Conservation (phyloP, 2,888 invertebrate species). For the Lasiommata megera region DNA sequence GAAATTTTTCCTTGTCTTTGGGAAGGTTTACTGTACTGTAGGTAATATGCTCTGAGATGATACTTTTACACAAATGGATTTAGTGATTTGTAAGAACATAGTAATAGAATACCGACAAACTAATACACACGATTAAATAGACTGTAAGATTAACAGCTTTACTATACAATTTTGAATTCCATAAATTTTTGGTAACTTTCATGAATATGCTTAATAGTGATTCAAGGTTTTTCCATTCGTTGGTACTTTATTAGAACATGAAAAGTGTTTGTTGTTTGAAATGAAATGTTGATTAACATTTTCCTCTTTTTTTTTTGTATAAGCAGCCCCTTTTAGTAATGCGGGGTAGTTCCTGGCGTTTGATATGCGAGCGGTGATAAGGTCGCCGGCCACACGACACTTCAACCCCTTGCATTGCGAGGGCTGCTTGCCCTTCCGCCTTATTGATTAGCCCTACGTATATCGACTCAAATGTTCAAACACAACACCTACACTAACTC, state of each 20-base stretch:
- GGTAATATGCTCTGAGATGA: too few relatives aligned
- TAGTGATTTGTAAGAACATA: too few relatives aligned
- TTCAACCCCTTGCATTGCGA: constrained; percentile 70
- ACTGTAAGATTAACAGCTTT: too few relatives aligned
- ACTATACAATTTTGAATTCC: too few relatives aligned
- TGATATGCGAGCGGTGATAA: constrained; percentile 76
- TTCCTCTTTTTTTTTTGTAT: constrained; percentile 14
- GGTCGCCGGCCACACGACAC: constrained; percentile 70
- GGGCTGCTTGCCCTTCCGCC: constrained; percentile 74
- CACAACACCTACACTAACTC: constrained; percentile 12
- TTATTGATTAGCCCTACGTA: constrained; percentile 74
- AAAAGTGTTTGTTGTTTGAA: constrained; percentile 15
- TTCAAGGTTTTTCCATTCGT: constrained; percentile 12
- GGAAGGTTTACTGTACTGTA: too few relatives aligned
- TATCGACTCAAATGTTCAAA: constrained; percentile 39
- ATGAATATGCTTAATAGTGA: background rate
- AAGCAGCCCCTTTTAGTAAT: constrained; percentile 22
- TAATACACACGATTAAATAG: too few relatives aligned
- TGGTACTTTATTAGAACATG: background rate
- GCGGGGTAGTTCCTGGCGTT: constrained; percentile 63
- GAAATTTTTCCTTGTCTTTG: too few relatives aligned
- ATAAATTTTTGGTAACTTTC: too few relatives aligned
- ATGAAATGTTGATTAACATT: constrained; percentile 13
- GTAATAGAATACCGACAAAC: too few relatives aligned
- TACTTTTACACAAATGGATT: too few relatives aligned